Conservation (phyloP, 2,113 vertebrate species). For the Paracanthobrama guichenoti region DNA sequence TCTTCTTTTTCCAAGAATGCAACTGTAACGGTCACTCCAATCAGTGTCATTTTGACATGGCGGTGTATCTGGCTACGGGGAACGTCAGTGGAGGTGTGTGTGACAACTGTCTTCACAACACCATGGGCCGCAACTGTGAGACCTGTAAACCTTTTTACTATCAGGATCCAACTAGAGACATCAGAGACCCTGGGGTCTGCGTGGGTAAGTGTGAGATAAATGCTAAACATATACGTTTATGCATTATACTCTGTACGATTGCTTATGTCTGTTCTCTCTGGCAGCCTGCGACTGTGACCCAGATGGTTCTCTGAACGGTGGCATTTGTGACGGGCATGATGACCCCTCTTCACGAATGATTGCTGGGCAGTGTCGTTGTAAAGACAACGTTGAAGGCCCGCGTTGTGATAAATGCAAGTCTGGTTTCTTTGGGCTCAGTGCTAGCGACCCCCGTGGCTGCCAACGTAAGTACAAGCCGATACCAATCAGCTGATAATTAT, state of each 20-base stretch:
- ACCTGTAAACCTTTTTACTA: constrained; percentile 81
- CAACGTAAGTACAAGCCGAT: constrained; percentile 76
- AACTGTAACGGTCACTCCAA: constrained; percentile 84
- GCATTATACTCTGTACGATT: not conserved
- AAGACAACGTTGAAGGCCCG: constrained; percentile 82
- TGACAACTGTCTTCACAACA: constrained; percentile 82
- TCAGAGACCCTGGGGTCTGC: constrained; percentile 83
- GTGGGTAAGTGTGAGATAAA: constrained; percentile 69
- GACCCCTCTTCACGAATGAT: constrained; percentile 78
- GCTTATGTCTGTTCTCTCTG: not conserved
- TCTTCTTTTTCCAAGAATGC: constrained; percentile 75
- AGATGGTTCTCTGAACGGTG: constrained; percentile 84
- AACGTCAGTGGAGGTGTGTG: constrained; percentile 87
- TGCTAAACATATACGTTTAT: not conserved
- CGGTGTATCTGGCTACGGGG: constrained; percentile 84
- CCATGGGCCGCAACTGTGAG: constrained; percentile 81
- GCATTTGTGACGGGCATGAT: constrained; percentile 84
- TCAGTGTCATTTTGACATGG: constrained; percentile 93
- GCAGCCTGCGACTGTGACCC: constrained; percentile 93
- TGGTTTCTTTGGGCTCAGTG: constrained; percentile 86
- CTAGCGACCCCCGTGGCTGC: constrained; percentile 81
- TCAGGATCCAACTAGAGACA: constrained; percentile 76
- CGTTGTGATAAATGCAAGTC: constrained; percentile 87
- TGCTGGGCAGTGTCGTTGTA: constrained; percentile 90
- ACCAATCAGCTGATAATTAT: not conserved